Conservation (phyloP, 2,888 invertebrate genomes). For the Epirrhoe alternata region DNA sequence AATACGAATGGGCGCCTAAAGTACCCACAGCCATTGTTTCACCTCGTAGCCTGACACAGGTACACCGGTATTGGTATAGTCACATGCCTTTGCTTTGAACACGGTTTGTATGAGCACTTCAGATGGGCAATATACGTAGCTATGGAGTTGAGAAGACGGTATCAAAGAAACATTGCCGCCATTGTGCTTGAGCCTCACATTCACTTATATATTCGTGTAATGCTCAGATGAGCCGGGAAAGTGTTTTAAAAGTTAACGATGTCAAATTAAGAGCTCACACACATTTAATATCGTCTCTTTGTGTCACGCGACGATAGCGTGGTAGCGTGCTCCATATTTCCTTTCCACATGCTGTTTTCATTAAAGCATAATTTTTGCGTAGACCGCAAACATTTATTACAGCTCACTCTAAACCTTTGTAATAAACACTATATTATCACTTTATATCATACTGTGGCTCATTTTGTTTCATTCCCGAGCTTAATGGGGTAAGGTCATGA, state of each 20-base stretch:
- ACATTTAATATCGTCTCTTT: constrained; percentile 34
- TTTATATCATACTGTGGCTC: constrained; percentile 23
- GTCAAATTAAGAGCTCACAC: constrained; percentile 33
- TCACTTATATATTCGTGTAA: constrained; percentile 10
- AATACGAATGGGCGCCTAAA: constrained; percentile 54
- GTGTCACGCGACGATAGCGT: constrained; percentile 41
- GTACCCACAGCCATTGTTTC: constrained; percentile 49
- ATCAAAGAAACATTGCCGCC: constrained; percentile 24
- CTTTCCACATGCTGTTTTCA: constrained; percentile 42
- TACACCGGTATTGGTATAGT: constrained; percentile 39
- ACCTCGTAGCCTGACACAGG: constrained; percentile 42
- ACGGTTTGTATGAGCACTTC: constrained; percentile 39
- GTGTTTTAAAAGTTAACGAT: constrained; percentile 21
- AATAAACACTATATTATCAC: constrained; percentile 39
- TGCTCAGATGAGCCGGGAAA: constrained; percentile 12
- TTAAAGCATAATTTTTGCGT: constrained; percentile 45
- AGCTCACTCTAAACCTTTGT: constrained; percentile 36
- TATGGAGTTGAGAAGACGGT: constrained; percentile 28
- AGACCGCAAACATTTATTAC: constrained; percentile 40
- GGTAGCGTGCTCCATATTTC: constrained; percentile 40
- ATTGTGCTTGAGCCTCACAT: constrained; percentile 12
- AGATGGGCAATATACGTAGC: constrained; percentile 30
- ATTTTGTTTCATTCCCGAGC: constrained; percentile 25
- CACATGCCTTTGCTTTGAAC: constrained; percentile 37
- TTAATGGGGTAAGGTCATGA: constrained; percentile 39